Evolutionary conservation across 2,113 vertebrate species (phyloP), one percentile per base, ranked within the genome.

Genomic region (Takifugu flavidus): DNA sequence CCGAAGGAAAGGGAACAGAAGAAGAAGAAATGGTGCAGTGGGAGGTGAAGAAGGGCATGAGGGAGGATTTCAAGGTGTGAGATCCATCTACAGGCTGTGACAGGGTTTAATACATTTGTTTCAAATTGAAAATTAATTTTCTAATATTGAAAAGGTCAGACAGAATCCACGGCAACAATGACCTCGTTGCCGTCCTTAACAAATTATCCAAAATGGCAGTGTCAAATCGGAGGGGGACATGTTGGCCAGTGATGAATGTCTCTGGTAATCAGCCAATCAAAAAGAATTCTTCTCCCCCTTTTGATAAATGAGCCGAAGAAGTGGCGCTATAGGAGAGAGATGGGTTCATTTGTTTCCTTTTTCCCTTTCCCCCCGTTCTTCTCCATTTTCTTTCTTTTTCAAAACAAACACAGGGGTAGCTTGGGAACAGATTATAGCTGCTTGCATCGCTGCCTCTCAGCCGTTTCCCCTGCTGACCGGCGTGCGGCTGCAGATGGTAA

Each of bases 131-230:
- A 96, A 96, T 95, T 94, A 94, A 95, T 96, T 95, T 94, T 91
- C 91, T 93, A 93, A 95, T 94, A 95, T 93, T 92, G 93, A 94
- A 93, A 96, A 98, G 95, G 96, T 94, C 95, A 95, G 91, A 91
- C 91, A 92, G 90, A 91, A 94, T 92, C 56, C 89, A 92, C 86
- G 89, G 89, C 83, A 91, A 92, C 91, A 91, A 89, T 83, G 92
- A 92, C 90, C 90, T 79, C 91, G 92, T 92, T 94, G 94, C 96
- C 94, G 93, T 93, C 90, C 92, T 92, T 93, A 96, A 94, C 93
- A 94, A 96, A 98, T 98, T 91, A 93, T 91, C 89, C 91, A 89
- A 93, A 95, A 95, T 91, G 92, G 86, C 88, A 86, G 89, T 94
- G 94, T 94, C 93, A 92, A 89, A 94, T 94, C 86, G 91, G 87